Percentiles rank a stretch among this genome's conserved stretches.
Conservation (phyloP, 2,888 invertebrate genomes). For the Gortyna flavago region DNA sequence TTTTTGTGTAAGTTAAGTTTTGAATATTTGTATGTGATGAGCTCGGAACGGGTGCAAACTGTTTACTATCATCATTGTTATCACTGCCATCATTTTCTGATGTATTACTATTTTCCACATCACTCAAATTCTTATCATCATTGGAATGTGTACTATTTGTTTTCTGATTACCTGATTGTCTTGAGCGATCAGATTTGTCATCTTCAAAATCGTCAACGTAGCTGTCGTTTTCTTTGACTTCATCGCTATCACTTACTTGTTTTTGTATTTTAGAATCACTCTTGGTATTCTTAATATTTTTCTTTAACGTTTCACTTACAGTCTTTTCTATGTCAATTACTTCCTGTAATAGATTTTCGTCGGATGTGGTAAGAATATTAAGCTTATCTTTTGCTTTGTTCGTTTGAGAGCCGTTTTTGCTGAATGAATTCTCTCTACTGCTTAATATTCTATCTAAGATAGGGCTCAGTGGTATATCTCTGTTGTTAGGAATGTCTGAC, state of each 20-base stretch:
- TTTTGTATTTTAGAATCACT: conserved; percentile 61
- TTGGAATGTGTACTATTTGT: conserved; percentile 50
- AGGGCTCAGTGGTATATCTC: conserved; percentile 80
- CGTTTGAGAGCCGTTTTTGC: conserved; percentile 73
- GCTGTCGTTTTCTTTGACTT: conserved; percentile 73
- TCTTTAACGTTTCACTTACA: conserved; percentile 79
- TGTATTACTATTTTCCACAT: conserved; percentile 52
- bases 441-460: conserved; percentile 84
- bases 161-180: conserved; percentile 48
- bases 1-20: conserved; percentile 77
- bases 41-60: conserved; percentile 51
- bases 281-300: conserved; percentile 66
- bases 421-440: conserved; percentile 82
- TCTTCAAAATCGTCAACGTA: conserved; percentile 88
- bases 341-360: conserved; percentile 86
- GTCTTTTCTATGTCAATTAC: conserved; percentile 83
- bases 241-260: conserved; percentile 64
- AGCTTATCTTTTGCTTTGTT: conserved; percentile 66
- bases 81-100: conserved; percentile 39
- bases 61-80: conserved; percentile 33
- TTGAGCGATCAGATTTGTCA: conserved; percentile 79
- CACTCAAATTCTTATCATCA: conserved; percentile 42
- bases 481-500: conserved; percentile 77
- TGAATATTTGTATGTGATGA: conserved; percentile 59
- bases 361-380: conserved; percentile 83